phyloP scores from a whole-genome alignment of 2,888 invertebrate genomes.

The Noctua fimbriata region DNA sequence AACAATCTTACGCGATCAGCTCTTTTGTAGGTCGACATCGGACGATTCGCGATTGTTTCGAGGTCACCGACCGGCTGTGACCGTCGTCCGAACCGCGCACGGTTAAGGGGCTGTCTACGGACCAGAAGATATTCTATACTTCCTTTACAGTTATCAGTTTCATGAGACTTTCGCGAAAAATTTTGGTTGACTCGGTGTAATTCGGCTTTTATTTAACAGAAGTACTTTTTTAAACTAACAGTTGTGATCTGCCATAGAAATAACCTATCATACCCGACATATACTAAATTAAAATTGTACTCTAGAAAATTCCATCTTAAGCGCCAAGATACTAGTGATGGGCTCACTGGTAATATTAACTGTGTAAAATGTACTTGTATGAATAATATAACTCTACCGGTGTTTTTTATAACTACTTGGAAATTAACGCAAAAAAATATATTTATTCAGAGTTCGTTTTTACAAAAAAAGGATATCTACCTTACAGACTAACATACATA shows the following conservation, averaged over 20 bases:
- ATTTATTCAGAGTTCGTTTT: neutral
- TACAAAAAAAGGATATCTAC: neutral
- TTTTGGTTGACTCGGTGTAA: neutral
- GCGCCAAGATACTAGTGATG: neutral
- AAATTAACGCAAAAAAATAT: neutral
- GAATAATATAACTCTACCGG: neutral
- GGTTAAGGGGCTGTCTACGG: neutral
- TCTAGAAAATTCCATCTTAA: neutral
- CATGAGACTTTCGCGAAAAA: neutral
- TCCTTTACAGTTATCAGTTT: neutral
- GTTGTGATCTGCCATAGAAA: neutral
- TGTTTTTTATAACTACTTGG: neutral
- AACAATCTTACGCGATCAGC: neutral
- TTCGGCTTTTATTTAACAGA: neutral
- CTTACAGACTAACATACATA: no score
- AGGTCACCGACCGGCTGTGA: slow-evolving; percentile 35
- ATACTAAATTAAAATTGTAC: neutral
- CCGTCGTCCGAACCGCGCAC: slow-evolving; percentile 1
- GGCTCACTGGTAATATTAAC: neutral
- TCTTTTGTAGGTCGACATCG: neutral
- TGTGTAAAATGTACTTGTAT: neutral
- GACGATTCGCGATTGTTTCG: neutral
- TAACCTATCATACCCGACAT: neutral
- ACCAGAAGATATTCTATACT: neutral
- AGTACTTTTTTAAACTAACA: neutral